Conservation (phyloP, 2,797 vertebrate species). For the Takifugu ocellatus region DNA sequence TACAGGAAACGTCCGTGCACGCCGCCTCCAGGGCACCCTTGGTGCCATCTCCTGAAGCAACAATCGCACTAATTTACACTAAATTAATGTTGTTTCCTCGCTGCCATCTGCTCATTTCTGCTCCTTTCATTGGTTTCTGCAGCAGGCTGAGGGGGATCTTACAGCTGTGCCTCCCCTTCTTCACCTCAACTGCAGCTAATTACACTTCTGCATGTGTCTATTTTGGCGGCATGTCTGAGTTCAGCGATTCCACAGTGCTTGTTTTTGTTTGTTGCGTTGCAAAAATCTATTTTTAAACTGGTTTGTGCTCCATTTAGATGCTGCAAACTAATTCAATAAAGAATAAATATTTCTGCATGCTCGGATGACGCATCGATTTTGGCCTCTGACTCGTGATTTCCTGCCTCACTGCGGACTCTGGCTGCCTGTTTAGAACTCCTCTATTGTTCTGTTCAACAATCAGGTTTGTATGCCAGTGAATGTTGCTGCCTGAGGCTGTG, state of each 20-base stretch:
- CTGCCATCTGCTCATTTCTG: neutral
- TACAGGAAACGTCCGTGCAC: no score
- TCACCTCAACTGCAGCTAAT: conserved; percentile 1
- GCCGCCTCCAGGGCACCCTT: no score
- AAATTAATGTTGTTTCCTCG: no score
- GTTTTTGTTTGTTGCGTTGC: neutral
- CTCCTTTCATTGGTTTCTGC: neutral
- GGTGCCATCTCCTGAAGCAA: no score
- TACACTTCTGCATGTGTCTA: neutral
- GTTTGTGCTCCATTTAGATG: neutral
- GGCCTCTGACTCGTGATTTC: no score
- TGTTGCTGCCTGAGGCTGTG: conserved; percentile 19
- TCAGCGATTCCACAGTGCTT: no score
- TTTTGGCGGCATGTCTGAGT: no score
- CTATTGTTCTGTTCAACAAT: neutral
- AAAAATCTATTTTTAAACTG: conserved; percentile 1
- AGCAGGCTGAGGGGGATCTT: conserved; percentile 7
- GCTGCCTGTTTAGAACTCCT: neutral
- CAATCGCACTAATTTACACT: no score
- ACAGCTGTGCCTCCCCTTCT: neutral
- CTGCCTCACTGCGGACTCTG: neutral
- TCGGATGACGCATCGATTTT: no score
- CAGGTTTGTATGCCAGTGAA: conserved; percentile 4
- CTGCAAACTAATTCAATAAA: conserved; percentile 4
- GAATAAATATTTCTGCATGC: neutral